These are phyloP conservation scores for Notarius quadriscutis DNA, from an alignment of 2,113 vertebrate species.

Conservation along the genomic window DNA sequence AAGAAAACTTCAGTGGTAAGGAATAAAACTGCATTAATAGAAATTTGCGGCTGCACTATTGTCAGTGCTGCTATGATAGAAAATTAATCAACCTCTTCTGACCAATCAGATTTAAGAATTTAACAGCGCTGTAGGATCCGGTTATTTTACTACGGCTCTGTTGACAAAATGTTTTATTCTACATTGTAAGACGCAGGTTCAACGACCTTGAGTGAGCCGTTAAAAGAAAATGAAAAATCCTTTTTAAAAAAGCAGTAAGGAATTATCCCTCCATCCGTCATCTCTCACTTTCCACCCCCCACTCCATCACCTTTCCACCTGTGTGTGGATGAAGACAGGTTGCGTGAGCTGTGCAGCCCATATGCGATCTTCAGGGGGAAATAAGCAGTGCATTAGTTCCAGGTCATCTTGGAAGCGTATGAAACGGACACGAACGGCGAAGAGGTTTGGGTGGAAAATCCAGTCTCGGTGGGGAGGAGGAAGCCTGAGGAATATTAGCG, in stretches of 20 bases:
- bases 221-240: neutral
- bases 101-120: neutral
- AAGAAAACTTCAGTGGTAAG: neutral
- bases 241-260: conserved; percentile 36
- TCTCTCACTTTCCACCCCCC: conserved; percentile 4
- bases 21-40: neutral
- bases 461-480: conserved; percentile 53
- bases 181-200: neutral
- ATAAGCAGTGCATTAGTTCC: conserved; percentile 72
- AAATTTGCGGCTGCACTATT: neutral
- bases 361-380: conserved; percentile 62
- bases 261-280: conserved; percentile 26
- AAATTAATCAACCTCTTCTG: neutral
- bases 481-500: conserved; percentile 59
- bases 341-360: conserved; percentile 58
- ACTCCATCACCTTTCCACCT: conserved; percentile 48
- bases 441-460: conserved; percentile 61
- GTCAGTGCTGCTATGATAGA: neutral
- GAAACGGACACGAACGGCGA: conserved; percentile 54
- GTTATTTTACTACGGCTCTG: neutral
- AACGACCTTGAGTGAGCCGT: conserved; percentile 10
- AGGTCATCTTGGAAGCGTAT: conserved; percentile 66
- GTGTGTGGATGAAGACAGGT: conserved; percentile 60
- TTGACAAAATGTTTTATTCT: neutral
- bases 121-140: neutral